Evolutionary conservation across 2,113 vertebrate species (phyloP).

Genomic region (Salvelinus fontinalis): DNA sequence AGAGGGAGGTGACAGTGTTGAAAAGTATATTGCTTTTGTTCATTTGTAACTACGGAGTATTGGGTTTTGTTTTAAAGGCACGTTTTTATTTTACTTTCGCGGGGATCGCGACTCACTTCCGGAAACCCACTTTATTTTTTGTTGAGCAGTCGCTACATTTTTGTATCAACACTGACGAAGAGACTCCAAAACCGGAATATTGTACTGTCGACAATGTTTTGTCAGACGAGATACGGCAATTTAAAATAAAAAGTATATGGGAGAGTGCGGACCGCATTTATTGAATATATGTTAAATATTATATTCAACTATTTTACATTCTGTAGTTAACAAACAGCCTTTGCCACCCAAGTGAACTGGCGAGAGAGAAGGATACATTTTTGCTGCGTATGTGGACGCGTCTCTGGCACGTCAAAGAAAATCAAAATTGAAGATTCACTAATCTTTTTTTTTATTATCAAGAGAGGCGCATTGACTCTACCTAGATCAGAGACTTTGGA

Average conservation of each 20-base stretch:
- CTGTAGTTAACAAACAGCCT: background rate
- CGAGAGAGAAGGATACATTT: background rate
- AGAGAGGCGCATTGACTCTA: background rate
- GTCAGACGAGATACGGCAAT: background rate
- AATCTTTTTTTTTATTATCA: background rate
- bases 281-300: background rate
- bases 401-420: background rate
- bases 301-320: too few species aligned
- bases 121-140: too few species aligned
- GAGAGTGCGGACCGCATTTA: background rate
- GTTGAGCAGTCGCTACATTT: background rate
- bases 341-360: background rate
- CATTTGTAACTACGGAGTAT: slow-evolving; percentile 8
- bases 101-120: too few species aligned
- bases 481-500: background rate
- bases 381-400: background rate
- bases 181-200: background rate
- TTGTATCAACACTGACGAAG: background rate
- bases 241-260: background rate
- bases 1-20: slow-evolving; percentile 30
- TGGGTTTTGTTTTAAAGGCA: background rate
- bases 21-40: slow-evolving; percentile 14
- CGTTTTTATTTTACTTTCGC: background rate
- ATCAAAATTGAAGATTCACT: slow-evolving; percentile 3
- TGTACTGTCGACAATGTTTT: background rate